Evolutionary conservation across 2,888 invertebrate genomes (phyloP).

Genomic region (Anaspis maculata): DNA sequence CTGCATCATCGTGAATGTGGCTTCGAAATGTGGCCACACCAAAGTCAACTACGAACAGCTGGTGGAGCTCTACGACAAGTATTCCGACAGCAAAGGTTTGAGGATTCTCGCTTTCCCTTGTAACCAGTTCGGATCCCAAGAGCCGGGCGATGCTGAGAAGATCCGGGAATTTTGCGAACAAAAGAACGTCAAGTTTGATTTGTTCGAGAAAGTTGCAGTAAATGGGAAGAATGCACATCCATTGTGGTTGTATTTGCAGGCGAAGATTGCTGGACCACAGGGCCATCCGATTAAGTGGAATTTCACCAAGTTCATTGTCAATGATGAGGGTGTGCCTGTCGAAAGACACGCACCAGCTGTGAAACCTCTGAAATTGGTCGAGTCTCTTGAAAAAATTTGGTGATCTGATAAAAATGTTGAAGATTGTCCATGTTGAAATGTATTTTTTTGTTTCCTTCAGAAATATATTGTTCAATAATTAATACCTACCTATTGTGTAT

Average conservation of each 20-base stretch:
- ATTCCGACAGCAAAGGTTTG: conserved; percentile 62
- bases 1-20: conserved; percentile 79
- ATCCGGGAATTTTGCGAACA: conserved; percentile 55
- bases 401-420: too few species aligned
- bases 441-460: too few species aligned
- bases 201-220: conserved; percentile 64
- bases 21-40: conserved; percentile 79
- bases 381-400: conserved; percentile 35
- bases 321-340: conserved; percentile 61
- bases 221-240: conserved; percentile 58
- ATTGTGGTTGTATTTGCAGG: conserved; percentile 59
- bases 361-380: conserved; percentile 34
- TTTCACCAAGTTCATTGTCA: conserved; percentile 76
- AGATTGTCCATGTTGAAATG: too few species aligned
- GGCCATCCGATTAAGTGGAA: conserved; percentile 79
- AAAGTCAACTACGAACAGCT: conserved; percentile 76
- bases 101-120: conserved; percentile 78
- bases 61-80: conserved; percentile 65
- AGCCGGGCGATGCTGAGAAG: conserved; percentile 55
- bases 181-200: conserved; percentile 59
- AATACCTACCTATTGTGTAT: too few species aligned
- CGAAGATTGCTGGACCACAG: conserved; percentile 46
- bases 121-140: conserved; percentile 72
- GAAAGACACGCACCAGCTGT: conserved; percentile 52
- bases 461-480: too few species aligned